phyloP scores from a whole-genome alignment of 2,113 vertebrate genomes.

The Limnothrissa miodon region DNA sequence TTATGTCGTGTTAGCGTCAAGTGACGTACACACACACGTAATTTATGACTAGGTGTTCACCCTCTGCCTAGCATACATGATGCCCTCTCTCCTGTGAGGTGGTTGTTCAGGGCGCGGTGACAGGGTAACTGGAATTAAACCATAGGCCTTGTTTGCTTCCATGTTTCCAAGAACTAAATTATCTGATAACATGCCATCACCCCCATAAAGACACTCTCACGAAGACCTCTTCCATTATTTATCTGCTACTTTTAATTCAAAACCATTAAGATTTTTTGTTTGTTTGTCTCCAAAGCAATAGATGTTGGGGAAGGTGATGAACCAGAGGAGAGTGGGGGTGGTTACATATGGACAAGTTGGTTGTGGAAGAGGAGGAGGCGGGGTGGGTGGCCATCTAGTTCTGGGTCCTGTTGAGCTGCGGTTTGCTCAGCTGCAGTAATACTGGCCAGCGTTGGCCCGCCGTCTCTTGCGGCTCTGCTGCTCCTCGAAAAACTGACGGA shows the following conservation, averaged over 20 bases:
- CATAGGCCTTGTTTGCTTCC: neutral
- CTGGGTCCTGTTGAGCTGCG: neutral
- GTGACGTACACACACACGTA: neutral
- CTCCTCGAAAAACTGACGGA: conserved; percentile 93
- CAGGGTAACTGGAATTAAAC: neutral
- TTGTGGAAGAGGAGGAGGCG: neutral
- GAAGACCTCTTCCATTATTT: neutral
- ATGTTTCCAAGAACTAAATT: neutral
- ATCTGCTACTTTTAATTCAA: conserved; percentile 4
- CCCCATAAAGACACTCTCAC: neutral
- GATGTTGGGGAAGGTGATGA: neutral
- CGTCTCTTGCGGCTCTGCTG: conserved; percentile 87
- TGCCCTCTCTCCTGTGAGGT: neutral
- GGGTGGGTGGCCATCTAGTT: neutral
- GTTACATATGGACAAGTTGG: neutral
- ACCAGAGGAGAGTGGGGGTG: neutral
- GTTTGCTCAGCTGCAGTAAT: conserved; percentile 60
- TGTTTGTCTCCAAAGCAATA: conserved; percentile 17
- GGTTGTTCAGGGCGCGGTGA: neutral
- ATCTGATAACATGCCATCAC: neutral
- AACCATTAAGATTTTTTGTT: too few species aligned
- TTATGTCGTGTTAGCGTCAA: neutral
- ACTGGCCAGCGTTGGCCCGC: conserved; percentile 57
- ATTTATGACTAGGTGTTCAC: neutral
- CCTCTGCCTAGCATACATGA: neutral